These are phyloP conservation scores for Liposcelis brunnea DNA, from an alignment of 2,888 invertebrate species.

Conservation along the genomic window DNA sequence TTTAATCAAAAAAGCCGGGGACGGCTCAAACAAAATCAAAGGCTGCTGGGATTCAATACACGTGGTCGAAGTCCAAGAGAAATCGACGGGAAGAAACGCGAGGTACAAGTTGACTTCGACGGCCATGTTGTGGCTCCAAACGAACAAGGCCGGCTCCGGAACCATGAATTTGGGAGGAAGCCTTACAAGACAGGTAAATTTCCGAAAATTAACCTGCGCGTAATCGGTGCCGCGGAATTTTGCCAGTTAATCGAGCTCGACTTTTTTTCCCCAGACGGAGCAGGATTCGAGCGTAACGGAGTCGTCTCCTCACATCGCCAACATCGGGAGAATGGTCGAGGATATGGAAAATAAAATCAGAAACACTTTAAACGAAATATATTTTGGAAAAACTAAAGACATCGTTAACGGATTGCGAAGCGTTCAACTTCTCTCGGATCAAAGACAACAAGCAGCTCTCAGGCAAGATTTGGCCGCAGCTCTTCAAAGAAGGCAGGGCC, in stretches of 20 bases:
- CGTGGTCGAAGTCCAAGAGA: slow-evolving; percentile 96
- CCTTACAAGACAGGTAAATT: slow-evolving; percentile 75
- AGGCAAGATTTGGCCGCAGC: slow-evolving; percentile 74
- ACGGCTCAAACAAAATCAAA: slow-evolving; percentile 95
- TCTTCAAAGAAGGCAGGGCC: slow-evolving; percentile 64
- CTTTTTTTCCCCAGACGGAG: slow-evolving; percentile 77
- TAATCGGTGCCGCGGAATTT: no score
- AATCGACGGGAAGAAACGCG: slow-evolving; percentile 80
- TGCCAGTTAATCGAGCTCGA: no score
- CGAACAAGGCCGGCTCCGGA: slow-evolving; percentile 89
- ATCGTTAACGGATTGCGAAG: slow-evolving; percentile 85
- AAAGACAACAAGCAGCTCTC: slow-evolving; percentile 64
- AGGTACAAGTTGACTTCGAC: slow-evolving; percentile 98
- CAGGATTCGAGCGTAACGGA: slow-evolving; percentile 83
- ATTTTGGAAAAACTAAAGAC: slow-evolving; percentile 98
- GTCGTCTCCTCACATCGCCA: slow-evolving; percentile 90
- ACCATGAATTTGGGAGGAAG: slow-evolving; percentile 99
- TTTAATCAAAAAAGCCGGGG: slow-evolving; percentile 96
- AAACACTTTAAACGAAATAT: slow-evolving; percentile 94
- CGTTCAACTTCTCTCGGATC: slow-evolving; percentile 69
- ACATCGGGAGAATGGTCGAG: slow-evolving; percentile 97
- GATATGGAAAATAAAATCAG: slow-evolving; percentile 99
- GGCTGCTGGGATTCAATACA: slow-evolving; percentile 99
- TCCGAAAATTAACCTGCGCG: neutral
- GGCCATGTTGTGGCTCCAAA: slow-evolving; percentile 98